Percentiles rank a stretch among this genome's conserved stretches.
These are phyloP conservation scores for Trissoscelio sp. DNA, from an alignment of 2,888 invertebrate species.

Conservation along the genomic window DNA sequence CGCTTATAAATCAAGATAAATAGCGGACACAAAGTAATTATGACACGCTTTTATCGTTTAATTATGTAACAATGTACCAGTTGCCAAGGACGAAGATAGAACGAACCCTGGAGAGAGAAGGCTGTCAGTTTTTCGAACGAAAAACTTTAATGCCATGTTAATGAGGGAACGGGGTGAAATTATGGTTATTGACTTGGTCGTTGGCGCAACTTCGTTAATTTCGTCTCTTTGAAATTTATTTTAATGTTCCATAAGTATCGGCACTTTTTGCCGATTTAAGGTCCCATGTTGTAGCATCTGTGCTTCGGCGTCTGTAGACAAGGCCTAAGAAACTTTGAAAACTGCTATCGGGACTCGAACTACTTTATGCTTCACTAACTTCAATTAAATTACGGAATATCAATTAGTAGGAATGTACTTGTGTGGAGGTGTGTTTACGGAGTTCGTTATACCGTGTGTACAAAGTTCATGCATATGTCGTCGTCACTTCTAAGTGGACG, in stretches of 20 bases:
- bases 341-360: slow-evolving; percentile 47
- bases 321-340: slow-evolving; percentile 63
- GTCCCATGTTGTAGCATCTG: slow-evolving; percentile 57
- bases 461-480: slow-evolving; percentile 32
- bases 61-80: slow-evolving; percentile 40
- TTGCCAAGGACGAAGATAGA: not conserved
- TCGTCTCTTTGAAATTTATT: slow-evolving; percentile 22
- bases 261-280: slow-evolving; percentile 35
- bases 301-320: slow-evolving; percentile 36
- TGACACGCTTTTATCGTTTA: slow-evolving; percentile 34
- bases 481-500: slow-evolving; percentile 7
- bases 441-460: slow-evolving; percentile 29
- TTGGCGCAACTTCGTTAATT: slow-evolving; percentile 37
- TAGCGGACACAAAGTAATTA: slow-evolving; percentile 19
- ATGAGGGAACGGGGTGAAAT: slow-evolving; percentile 12
- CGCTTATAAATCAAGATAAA: slow-evolving; percentile 33
- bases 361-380: slow-evolving; percentile 60
- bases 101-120: not conserved
- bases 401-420: slow-evolving; percentile 59
- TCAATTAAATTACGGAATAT: slow-evolving; percentile 60
- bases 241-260: slow-evolving; percentile 32
- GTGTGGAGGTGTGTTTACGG: slow-evolving; percentile 21
- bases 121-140: slow-evolving; percentile 7
- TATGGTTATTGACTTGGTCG: slow-evolving; percentile 18
- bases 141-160: slow-evolving; percentile 23